Evolutionary conservation across 2,113 vertebrate genomes (phyloP).

Genomic region (Rallus limicola): DNA sequence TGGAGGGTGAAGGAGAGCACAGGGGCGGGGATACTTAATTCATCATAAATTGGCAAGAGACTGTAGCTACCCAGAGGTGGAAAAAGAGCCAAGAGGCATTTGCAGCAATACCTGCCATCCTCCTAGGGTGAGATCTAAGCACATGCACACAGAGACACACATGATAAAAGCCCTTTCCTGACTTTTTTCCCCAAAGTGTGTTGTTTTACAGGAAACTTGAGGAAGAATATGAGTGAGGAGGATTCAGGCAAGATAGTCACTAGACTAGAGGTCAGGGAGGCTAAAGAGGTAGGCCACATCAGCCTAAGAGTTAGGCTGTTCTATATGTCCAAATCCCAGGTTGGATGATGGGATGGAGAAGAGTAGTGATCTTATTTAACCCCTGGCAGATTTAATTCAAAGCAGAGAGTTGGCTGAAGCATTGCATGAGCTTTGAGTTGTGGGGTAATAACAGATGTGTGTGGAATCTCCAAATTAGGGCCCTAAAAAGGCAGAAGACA

Average conservation of each 20-base stretch:
- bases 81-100: neutral
- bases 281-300: neutral
- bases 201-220: neutral
- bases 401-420: slow-evolving; percentile 15
- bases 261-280: neutral
- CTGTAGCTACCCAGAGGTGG: neutral
- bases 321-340: neutral
- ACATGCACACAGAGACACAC: neutral
- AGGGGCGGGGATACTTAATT: neutral
- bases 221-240: neutral
- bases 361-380: neutral
- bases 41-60: neutral
- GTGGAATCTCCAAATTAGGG: neutral
- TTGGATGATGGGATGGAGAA: neutral
- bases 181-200: neutral
- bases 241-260: neutral
- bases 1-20: neutral
- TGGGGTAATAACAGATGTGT: neutral
- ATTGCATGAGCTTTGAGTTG: neutral
- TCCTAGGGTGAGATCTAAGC: neutral
- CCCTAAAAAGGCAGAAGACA: neutral
- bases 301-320: neutral
- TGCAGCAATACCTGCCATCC: neutral
- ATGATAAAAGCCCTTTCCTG: neutral
- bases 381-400: neutral